phyloP scores from a whole-genome alignment of 2,888 invertebrate genomes.

The Drosophila koepferae region DNA sequence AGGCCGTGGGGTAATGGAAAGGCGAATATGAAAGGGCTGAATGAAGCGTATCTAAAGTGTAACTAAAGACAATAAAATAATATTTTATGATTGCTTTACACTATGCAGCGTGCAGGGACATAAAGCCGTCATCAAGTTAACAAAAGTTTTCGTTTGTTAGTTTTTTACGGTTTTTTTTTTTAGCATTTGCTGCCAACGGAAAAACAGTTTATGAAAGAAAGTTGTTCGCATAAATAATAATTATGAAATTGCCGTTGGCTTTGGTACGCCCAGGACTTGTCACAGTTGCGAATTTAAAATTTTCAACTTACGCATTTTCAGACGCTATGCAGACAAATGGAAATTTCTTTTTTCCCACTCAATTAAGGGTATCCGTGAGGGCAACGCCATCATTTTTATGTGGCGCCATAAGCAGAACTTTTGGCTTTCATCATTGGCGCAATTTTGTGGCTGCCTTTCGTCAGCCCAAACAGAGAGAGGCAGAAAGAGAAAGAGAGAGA shows the following conservation, averaged over 20 bases:
- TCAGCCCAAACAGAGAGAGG: slow-evolving; percentile 1
- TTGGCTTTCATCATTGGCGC: slow-evolving; percentile 52
- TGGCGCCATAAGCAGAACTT: slow-evolving; percentile 26
- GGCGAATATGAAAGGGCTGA: slow-evolving; percentile 8
- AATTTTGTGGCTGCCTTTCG: slow-evolving; percentile 53
- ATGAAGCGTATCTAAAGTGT: slow-evolving; percentile 4
- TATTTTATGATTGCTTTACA: slow-evolving; percentile 59
- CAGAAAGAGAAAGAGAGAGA: neutral
- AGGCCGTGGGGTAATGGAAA: slow-evolving; percentile 12
- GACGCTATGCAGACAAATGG: slow-evolving; percentile 33
- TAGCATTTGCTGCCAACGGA: neutral
- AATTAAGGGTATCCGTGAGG: slow-evolving; percentile 40
- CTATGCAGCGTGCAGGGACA: slow-evolving; percentile 45
- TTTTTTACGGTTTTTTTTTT: neutral
- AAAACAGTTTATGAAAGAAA: slow-evolving; percentile 32
- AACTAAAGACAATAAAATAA: slow-evolving; percentile 54
- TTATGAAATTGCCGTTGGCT: slow-evolving; percentile 23
- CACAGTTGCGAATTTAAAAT: slow-evolving; percentile 12
- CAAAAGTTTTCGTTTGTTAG: slow-evolving; percentile 12
- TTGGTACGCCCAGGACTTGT: slow-evolving; percentile 3
- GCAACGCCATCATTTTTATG: slow-evolving; percentile 32
- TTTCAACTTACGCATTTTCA: slow-evolving; percentile 17
- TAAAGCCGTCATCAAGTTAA: slow-evolving; percentile 56
- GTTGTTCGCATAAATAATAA: slow-evolving; percentile 27
- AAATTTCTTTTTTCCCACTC: slow-evolving; percentile 21